Percentiles rank a stretch among this genome's conserved stretches.
Evolutionary conservation across 2,113 vertebrate species (phyloP).

Genomic region (Chlorodrepanis virens): DNA sequence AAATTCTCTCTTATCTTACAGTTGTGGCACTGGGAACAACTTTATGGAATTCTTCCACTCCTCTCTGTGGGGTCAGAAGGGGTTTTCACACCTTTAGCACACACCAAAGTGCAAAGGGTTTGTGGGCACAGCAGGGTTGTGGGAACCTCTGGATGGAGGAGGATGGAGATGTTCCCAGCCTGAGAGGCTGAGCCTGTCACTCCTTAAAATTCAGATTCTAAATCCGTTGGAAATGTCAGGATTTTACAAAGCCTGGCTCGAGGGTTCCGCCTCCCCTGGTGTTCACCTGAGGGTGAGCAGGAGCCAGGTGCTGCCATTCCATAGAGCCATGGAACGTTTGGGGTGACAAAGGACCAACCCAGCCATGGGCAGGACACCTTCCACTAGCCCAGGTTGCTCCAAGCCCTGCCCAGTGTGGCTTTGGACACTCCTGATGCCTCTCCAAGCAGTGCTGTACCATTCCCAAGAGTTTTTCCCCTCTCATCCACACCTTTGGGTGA

Average conservation of each 20-base stretch:
- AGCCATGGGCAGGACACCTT: accelerated
- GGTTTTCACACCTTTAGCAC: not conserved
- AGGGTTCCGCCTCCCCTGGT: not conserved
- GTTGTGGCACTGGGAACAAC: not conserved
- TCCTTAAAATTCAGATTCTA: not conserved
- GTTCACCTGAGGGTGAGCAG: not conserved
- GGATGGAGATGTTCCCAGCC: not conserved
- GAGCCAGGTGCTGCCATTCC: not conserved
- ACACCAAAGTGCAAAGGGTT: not conserved
- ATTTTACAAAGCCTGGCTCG: not conserved
- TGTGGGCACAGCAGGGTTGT: not conserved
- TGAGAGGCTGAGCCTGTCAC: not conserved
- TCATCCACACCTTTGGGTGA: not conserved
- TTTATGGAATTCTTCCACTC: not conserved
- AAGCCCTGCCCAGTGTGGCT: not conserved
- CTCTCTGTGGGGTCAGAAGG: not conserved
- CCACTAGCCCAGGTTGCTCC: not conserved
- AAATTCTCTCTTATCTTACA: not conserved
- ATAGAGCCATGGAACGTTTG: not conserved
- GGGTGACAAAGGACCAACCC: not conserved
- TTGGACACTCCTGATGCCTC: not conserved
- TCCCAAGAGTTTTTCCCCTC: not conserved
- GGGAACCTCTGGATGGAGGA: not conserved
- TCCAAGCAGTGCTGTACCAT: not conserved
- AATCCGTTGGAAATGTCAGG: not conserved